Conservation (phyloP, 2,888 invertebrate species). For the Chloroclystis v-ata region DNA sequence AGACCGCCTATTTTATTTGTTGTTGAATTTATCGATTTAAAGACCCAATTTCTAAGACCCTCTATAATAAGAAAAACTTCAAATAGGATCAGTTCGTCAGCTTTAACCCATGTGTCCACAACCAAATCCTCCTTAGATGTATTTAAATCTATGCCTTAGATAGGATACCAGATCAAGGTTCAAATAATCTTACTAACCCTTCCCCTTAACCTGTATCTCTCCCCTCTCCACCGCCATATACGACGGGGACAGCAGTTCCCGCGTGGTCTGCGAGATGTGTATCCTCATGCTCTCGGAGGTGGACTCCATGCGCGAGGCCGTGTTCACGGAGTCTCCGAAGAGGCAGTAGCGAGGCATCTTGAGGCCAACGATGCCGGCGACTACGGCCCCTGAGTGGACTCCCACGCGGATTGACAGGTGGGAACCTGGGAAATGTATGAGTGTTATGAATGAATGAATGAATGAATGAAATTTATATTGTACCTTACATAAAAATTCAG, state of each 20-base stretch:
- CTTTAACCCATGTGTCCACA: no score
- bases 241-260: slow-evolving; percentile 83
- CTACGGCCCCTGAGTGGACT: slow-evolving; percentile 93
- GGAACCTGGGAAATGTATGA: slow-evolving; percentile 82
- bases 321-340: slow-evolving; percentile 94
- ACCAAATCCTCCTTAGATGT: no score
- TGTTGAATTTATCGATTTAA: no score
- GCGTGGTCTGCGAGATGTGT: slow-evolving; percentile 94
- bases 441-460: no score
- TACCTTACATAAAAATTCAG: no score
- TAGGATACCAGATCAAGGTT: no score
- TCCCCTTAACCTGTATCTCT: slow-evolving; percentile 93
- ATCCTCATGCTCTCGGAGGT: slow-evolving; percentile 95
- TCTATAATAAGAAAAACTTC: no score
- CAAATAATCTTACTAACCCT: slow-evolving; percentile 76
- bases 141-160: no score
- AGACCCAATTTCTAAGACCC: no score
- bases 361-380: slow-evolving; percentile 94
- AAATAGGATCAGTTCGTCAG: no score
- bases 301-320: slow-evolving; percentile 95
- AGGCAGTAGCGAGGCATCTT: slow-evolving; percentile 95
- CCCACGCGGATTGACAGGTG: slow-evolving; percentile 91
- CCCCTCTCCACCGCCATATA: slow-evolving; percentile 88
- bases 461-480: background rate
- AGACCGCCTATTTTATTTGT: no score